phyloP scores from a whole-genome alignment of 2,888 invertebrate species.

The Standfussiana lucernea region DNA sequence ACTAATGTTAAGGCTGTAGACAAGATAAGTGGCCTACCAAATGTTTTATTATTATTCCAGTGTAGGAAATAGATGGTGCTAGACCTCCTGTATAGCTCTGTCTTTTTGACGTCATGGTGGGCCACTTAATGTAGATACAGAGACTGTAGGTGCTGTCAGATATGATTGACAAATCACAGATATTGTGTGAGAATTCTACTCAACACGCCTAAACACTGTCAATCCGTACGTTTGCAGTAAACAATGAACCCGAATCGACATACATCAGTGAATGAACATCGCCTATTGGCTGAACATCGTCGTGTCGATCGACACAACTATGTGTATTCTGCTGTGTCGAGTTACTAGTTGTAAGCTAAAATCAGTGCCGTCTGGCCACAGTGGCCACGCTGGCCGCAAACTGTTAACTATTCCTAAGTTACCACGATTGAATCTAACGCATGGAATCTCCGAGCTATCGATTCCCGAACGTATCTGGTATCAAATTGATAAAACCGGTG shows the following conservation, averaged over 20 bases:
- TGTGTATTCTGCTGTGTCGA: constrained; percentile 8
- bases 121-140: too few species aligned
- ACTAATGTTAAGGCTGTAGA: background rate
- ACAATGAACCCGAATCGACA: background rate
- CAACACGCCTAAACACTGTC: background rate
- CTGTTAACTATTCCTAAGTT: constrained; percentile 41
- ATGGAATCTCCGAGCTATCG: constrained; percentile 3
- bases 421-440: constrained; percentile 24
- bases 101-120: too few species aligned
- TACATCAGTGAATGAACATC: constrained; percentile 16
- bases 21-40: too few species aligned
- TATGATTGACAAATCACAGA: background rate
- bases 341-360: constrained; percentile 26
- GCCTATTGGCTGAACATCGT: constrained; percentile 15
- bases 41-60: too few species aligned
- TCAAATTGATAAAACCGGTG: constrained; percentile 5
- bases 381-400: constrained; percentile 20
- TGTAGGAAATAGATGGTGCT: too few species aligned
- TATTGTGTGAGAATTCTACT: background rate
- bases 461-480: constrained; percentile 17
- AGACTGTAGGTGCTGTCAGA: too few species aligned
- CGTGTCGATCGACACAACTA: constrained; percentile 1
- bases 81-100: too few species aligned
- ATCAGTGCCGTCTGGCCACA: constrained; percentile 17
- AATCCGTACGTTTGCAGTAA: background rate